Evolutionary conservation across 2,797 vertebrate genomes (phyloP).

Genomic region (Coreius guichenoti): DNA sequence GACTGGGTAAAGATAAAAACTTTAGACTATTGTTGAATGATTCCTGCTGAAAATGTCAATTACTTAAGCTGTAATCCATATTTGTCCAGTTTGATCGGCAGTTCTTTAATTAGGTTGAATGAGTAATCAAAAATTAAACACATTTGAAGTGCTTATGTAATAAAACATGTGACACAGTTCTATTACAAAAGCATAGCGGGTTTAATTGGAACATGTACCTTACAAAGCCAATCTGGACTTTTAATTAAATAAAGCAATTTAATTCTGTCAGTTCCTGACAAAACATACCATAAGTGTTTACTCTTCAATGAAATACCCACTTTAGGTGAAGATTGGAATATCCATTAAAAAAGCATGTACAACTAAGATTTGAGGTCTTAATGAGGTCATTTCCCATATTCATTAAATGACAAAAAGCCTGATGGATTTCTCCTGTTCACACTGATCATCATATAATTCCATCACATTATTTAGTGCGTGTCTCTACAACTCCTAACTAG

Average conservation of each 20-base stretch:
- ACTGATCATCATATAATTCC: neutral
- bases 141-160: neutral
- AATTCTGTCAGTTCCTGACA: neutral
- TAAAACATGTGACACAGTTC: neutral
- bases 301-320: neutral
- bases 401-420: neutral
- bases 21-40: neutral
- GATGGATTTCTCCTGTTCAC: neutral
- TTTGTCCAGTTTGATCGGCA: neutral
- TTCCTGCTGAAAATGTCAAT: neutral
- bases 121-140: neutral
- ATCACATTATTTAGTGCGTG: neutral
- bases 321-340: neutral
- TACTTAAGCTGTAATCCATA: neutral
- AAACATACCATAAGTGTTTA: neutral
- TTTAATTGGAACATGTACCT: slow-evolving; percentile 11
- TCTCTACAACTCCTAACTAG: neutral
- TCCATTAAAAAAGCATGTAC: neutral
- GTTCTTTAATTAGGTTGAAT: neutral
- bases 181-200: neutral
- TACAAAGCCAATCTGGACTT: neutral
- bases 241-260: slow-evolving; percentile 19
- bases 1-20: neutral
- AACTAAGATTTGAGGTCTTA: neutral
- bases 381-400: neutral